Conservation (phyloP, 2,113 vertebrate species). For the Mus spicilegus region DNA sequence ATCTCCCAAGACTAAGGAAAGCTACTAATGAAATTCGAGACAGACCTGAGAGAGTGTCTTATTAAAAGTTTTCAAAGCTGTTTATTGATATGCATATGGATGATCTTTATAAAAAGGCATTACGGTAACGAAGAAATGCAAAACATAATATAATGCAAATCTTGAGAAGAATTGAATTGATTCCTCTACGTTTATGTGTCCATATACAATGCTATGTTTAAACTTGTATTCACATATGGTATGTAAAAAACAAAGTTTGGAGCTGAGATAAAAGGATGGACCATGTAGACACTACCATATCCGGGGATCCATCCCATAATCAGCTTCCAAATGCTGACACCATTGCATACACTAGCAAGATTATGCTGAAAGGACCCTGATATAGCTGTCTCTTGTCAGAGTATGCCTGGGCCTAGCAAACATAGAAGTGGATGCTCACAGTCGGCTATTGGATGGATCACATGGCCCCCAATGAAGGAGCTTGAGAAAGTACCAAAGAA, state of each 20-base stretch:
- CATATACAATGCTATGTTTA: not conserved
- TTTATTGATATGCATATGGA: conserved; percentile 57
- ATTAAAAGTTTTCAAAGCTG: conserved; percentile 75
- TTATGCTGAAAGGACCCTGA: too few relatives aligned
- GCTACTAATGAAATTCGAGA: conserved; percentile 52
- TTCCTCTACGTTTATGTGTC: not conserved
- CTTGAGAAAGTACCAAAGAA: too few relatives aligned
- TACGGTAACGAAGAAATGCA: conserved; percentile 19
- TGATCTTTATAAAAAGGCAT: conserved; percentile 41
- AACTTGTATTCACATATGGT: not conserved
- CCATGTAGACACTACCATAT: too few relatives aligned
- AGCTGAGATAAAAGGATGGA: too few relatives aligned
- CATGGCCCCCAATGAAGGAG: too few relatives aligned
- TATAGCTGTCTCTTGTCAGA: too few relatives aligned
- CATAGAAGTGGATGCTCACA: too few relatives aligned
- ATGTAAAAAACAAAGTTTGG: not conserved
- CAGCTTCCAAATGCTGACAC: too few relatives aligned
- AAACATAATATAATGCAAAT: not conserved
- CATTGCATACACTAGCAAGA: too few relatives aligned
- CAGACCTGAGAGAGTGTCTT: conserved; percentile 35
- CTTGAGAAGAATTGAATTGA: not conserved
- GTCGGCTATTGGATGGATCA: too few relatives aligned
- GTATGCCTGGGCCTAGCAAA: too few relatives aligned
- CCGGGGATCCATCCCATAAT: too few relatives aligned
- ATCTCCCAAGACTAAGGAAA: conserved; percentile 65